Evolutionary conservation across 2,113 vertebrate species (phyloP), one percentile per base, ranked within the genome.

Genomic region (Pycnonotus jocosus): DNA sequence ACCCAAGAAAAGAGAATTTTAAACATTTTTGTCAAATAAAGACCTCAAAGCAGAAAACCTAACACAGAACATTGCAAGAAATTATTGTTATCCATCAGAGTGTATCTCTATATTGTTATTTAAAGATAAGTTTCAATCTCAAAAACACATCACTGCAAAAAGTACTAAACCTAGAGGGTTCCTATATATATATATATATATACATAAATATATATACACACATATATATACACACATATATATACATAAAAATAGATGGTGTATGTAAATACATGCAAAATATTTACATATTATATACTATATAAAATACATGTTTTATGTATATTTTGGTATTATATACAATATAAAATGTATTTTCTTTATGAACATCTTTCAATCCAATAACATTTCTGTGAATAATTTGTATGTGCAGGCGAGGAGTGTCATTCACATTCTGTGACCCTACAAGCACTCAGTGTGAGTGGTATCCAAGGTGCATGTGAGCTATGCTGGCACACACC

Each of bases 401-500:
- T 37, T 48, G 50, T 45, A 44, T 10, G 16, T 65, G 65, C 25
- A 53, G 48, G 27, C 62, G 72, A 83, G 37, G 6, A 51, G 30
- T 42, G 21, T 31, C 9, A 27, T 33, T 71, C 33, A 31, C n/a
- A 30, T 45, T 66, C 45, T 66, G 76, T 72, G 37, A 62, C 35
- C 30, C 76, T 37, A 9, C 0, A 4, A 45, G 45, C 69, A 45
- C 20, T 15, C 24, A 17, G 21, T 27, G 33, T 16, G 50, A 78
- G 24, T 6, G 44, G 42, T 28, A 19, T 17, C 35, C 0, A 6
- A 72, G 76, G 44, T 15, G 25, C 30, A 4, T 0, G 12, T 27
- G 37, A 56, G n/a, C 45, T 71, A 4, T 60, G 18, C 37, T 38
- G 44, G 24, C 56, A 86, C 69, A 22, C 98, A 99, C 99, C 99